A percentile compares a stretch with the other conserved stretches of the same genome.
phyloP scores from a whole-genome alignment of 2,888 invertebrate genomes.

The Caenorhabditis imperialis region DNA sequence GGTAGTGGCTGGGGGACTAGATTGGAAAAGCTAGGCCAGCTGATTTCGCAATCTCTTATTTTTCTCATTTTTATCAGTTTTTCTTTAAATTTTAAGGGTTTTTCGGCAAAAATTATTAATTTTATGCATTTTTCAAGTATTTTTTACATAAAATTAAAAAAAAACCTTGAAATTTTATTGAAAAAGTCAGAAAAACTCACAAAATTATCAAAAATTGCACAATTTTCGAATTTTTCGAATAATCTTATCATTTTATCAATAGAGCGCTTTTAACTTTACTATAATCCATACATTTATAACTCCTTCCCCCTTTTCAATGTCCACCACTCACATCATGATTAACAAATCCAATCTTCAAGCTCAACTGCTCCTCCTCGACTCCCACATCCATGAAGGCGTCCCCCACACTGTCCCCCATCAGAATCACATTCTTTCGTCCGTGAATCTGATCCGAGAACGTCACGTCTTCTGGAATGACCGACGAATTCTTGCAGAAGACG shows the following conservation, averaged over 20 bases:
- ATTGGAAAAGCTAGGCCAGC: too few species aligned
- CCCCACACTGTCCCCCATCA: slow-evolving; percentile 93
- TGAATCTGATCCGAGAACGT: slow-evolving; percentile 49
- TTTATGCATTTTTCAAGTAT: background rate
- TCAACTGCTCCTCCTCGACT: slow-evolving; percentile 82
- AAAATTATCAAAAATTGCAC: background rate
- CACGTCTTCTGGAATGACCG: slow-evolving; percentile 81
- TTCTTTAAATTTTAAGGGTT: slow-evolving; percentile 5
- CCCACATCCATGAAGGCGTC: slow-evolving; percentile 94
- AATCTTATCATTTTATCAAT: too few species aligned
- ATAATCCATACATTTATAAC: too few species aligned
- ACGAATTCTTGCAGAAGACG: slow-evolving; percentile 93
- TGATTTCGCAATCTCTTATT: too few species aligned
- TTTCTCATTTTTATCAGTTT: too few species aligned
- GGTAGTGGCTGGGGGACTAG: too few species aligned
- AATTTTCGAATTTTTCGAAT: slow-evolving; percentile 7
- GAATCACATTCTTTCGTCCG: slow-evolving; percentile 85
- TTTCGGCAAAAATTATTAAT: background rate
- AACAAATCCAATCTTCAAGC: slow-evolving; percentile 92
- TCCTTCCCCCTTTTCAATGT: too few species aligned
- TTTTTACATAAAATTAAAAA: too few species aligned
- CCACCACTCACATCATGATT: slow-evolving; percentile 80
- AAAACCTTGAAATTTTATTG: too few species aligned
- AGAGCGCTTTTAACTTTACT: too few species aligned
- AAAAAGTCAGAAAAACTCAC: background rate